Conservation (phyloP, 1,140 invertebrate genomes). For the Megalopta genalis region DNA sequence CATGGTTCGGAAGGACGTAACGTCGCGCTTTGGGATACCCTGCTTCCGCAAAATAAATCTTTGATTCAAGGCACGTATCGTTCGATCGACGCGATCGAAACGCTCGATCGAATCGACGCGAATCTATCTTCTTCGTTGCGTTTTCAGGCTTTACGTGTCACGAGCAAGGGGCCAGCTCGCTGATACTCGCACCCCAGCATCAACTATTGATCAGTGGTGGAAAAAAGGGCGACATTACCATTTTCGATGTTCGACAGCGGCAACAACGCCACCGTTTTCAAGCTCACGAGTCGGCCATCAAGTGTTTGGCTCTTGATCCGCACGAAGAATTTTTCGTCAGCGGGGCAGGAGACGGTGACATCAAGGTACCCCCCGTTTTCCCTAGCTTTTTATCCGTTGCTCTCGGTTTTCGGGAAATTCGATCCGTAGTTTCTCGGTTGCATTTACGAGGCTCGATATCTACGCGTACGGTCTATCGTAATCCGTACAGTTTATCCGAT, state of each 20-base stretch:
- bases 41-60: slow-evolving; percentile 96
- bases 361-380: too few species aligned
- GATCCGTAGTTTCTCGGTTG: too few species aligned
- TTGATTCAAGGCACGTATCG: slow-evolving; percentile 88
- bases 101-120: too few species aligned
- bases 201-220: slow-evolving; percentile 96
- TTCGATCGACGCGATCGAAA: neutral
- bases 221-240: slow-evolving; percentile 96
- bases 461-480: too few species aligned
- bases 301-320: slow-evolving; percentile 96
- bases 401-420: too few species aligned
- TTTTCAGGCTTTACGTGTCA: slow-evolving; percentile 92
- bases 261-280: slow-evolving; percentile 93
- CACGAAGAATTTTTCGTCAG: slow-evolving; percentile 98
- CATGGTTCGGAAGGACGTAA: slow-evolving; percentile 98
- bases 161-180: slow-evolving; percentile 92
- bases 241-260: slow-evolving; percentile 95
- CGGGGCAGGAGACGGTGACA: slow-evolving; percentile 98
- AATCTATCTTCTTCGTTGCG: neutral
- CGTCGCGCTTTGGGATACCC: slow-evolving; percentile 99
- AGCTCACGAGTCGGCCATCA: slow-evolving; percentile 95
- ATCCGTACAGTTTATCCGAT: too few species aligned
- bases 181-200: slow-evolving; percentile 95
- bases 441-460: too few species aligned
- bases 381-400: too few species aligned